Conservation (phyloP, 35 echinoderm and acorn worm species). For the Nesometra sesokonis region DNA sequence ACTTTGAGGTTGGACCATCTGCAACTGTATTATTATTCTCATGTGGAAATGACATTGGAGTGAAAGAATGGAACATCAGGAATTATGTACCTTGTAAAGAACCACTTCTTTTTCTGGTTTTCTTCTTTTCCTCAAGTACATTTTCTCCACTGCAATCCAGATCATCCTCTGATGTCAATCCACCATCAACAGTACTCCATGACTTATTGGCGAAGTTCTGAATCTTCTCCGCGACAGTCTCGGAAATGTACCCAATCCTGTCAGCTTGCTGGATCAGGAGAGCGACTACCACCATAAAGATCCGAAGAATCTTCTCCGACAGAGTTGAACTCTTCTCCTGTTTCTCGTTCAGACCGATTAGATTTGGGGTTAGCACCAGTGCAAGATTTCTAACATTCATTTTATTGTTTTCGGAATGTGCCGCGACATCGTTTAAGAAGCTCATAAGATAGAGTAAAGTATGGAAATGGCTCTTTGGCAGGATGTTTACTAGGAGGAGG, state of each 20-base stretch:
- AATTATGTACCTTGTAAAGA: slow-evolving; percentile 79
- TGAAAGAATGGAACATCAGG: too few species aligned
- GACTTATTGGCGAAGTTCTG: slow-evolving; percentile 41
- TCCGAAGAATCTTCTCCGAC: slow-evolving; percentile 43
- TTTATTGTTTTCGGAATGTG: slow-evolving; percentile 47
- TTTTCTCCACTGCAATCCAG: slow-evolving; percentile 68
- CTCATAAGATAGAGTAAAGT: slow-evolving; percentile 53
- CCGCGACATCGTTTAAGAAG: slow-evolving; percentile 57
- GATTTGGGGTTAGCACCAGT: slow-evolving; percentile 61
- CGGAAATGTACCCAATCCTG: slow-evolving; percentile 71
- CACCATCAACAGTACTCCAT: slow-evolving; percentile 30
- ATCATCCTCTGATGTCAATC: slow-evolving; percentile 91
- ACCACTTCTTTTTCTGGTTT: slow-evolving; percentile 63
- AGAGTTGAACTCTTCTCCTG: slow-evolving; percentile 21
- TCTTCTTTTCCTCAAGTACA: slow-evolving; percentile 41
- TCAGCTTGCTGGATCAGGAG: slow-evolving; percentile 66
- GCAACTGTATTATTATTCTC: too few species aligned
- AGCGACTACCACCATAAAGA: slow-evolving; percentile 42
- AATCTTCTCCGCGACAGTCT: slow-evolving; percentile 49
- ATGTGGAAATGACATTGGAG: too few species aligned
- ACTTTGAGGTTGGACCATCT: too few species aligned
- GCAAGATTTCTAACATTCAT: slow-evolving; percentile 85
- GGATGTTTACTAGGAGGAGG: slow-evolving; percentile 30
- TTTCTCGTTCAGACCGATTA: slow-evolving; percentile 27
- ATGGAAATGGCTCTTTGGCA: slow-evolving; percentile 41